Base-by-base conservation (phyloP, 2,113 vertebrate genomes). In the Protomyctophum bolini region DNA sequence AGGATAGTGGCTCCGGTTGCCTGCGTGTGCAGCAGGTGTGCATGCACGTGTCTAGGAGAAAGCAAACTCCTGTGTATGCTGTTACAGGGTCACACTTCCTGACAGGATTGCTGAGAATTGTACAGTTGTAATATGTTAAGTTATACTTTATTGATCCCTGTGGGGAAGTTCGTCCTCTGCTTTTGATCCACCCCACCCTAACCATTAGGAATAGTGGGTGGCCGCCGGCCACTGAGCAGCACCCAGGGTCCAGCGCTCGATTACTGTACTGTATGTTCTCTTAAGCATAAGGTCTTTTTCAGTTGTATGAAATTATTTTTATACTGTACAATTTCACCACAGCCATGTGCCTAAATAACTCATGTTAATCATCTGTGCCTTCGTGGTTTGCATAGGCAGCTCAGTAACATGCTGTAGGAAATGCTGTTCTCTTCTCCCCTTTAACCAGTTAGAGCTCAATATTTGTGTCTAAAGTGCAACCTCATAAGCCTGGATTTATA, bases 1-100 rank as follows among this genome's bases (percentile, higher is more conserved):
- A 29, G 72, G 66, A 70, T 56, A 74, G 71, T 77, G 75, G 81
- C 83, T 85, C 81, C 73, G 72, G 69, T 73, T 68, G 70, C 73
- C 58, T 66, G 61, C 62, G 62, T 75, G 56, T 67, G 28, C 57
- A 41, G 56, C 74, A 66, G 47, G 59, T 46, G 66, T 68, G n/a
- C 55, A 50, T 49, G 52, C 15, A 67, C 51, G 59, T 45, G 7
- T 29, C 28, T 55, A 64, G 15, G 9, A 28, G 73, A 14, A 63
- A 71, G 29, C 58, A 14, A 65, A 56, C 55, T 10, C 12, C 15
- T 73, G 33, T 41, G 33, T 41, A 73, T 48, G 46, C 64, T 64
- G 76, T 9, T 56, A 77, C 74, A 55, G 64, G 50, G 41, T 64
- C 60, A 41, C 56, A 62, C 73, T 64, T 72, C 15, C 28, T 77